Evolutionary conservation across 2,113 vertebrate species (phyloP).

Genomic region (Oceanodroma tethys): DNA sequence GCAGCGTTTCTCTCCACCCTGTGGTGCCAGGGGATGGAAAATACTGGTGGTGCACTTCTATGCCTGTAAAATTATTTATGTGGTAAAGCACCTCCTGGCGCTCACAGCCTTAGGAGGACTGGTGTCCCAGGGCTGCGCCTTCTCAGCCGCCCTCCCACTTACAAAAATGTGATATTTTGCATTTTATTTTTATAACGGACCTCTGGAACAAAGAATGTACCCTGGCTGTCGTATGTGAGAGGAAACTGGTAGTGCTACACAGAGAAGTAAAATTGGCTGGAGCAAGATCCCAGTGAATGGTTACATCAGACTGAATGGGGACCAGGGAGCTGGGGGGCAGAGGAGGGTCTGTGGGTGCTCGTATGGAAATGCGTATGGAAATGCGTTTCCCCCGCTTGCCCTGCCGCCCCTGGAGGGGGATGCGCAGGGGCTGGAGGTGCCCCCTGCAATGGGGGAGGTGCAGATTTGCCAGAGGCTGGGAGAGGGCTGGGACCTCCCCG

Average conservation of each 20-base stretch:
- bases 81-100: background rate
- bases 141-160: fast-evolving
- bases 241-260: background rate
- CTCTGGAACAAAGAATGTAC: background rate
- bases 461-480: background rate
- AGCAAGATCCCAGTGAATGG: background rate
- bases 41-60: background rate
- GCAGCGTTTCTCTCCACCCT: background rate
- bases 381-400: background rate
- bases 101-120: background rate
- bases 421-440: background rate
- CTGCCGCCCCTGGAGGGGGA: background rate
- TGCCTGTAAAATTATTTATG: background rate
- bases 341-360: background rate
- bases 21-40: background rate
- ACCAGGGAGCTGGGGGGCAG: background rate
- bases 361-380: background rate
- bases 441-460: background rate
- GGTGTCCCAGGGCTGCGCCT: background rate
- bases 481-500: background rate
- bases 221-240: background rate
- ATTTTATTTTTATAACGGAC: background rate
- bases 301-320: background rate
- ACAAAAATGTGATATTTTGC: background rate
- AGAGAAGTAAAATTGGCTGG: background rate